phyloP scores from a whole-genome alignment of 92 coral and sea anemone species.

The Porites rus region DNA sequence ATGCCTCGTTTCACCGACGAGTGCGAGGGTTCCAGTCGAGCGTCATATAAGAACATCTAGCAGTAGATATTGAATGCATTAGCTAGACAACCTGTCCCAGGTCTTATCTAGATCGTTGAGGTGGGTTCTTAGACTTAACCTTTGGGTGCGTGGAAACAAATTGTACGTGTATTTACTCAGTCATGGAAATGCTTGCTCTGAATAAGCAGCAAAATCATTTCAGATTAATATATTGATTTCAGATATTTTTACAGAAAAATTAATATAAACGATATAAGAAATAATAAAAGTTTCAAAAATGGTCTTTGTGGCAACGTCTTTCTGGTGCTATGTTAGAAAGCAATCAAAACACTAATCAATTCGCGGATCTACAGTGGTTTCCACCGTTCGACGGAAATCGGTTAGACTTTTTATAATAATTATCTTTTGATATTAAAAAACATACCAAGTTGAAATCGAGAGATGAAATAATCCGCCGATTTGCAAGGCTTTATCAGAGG shows the following conservation, averaged over 20 bases:
- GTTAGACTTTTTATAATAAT: too few species aligned
- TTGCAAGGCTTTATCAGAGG: too few species aligned
- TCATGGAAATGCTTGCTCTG: not conserved
- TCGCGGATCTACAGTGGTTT: too few species aligned
- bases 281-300: constrained; percentile 1
- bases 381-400: too few species aligned
- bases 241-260: constrained; percentile 42
- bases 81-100: too few species aligned
- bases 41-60: not conserved
- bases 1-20: too few species aligned
- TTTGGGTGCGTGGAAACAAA: not conserved
- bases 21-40: not conserved
- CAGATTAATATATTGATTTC: constrained; percentile 32
- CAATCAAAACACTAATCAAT: too few species aligned
- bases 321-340: not conserved
- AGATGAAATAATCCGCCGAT: too few species aligned
- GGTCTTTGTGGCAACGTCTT: not conserved
- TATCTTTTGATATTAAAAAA: too few species aligned
- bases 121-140: not conserved
- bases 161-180: not conserved
- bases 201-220: not conserved
- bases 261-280: constrained; percentile 15
- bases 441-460: too few species aligned
- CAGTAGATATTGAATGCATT: not conserved
- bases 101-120: not conserved